A percentile compares a stretch with the other conserved stretches of the same genome.
These are phyloP conservation scores for Glaucomys volans DNA, from an alignment of 2,113 vertebrate species.

Conservation along the genomic window DNA sequence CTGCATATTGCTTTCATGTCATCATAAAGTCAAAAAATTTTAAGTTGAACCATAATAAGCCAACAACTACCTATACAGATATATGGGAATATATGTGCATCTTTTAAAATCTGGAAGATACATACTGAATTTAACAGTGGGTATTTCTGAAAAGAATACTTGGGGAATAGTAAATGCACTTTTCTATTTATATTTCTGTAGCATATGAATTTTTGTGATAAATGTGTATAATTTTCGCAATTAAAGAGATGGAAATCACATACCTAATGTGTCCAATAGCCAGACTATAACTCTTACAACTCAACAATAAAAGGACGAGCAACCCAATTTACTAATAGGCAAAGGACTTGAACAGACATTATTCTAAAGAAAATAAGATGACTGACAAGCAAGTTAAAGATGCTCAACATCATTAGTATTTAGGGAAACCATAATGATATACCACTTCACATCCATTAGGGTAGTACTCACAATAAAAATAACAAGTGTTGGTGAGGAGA, in stretches of 20 bases:
- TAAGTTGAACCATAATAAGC: not conserved
- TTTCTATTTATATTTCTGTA: slow-evolving; percentile 23
- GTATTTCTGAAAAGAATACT: slow-evolving; percentile 25
- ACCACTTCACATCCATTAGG: not conserved
- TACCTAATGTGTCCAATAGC: not conserved
- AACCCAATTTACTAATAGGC: not conserved
- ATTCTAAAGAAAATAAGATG: slow-evolving; percentile 22
- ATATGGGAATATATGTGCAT: not conserved
- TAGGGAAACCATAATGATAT: not conserved
- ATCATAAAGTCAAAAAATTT: not conserved
- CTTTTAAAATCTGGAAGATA: not conserved
- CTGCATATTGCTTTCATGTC: not conserved
- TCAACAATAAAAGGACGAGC: not conserved
- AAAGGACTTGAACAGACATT: not conserved
- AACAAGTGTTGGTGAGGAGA: not conserved
- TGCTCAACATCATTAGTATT: not conserved
- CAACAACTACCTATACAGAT: not conserved
- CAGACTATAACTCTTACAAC: not conserved
- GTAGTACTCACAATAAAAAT: not conserved
- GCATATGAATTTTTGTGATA: slow-evolving; percentile 16
- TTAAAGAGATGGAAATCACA: not conserved
- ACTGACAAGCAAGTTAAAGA: not conserved
- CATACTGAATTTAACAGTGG: not conserved
- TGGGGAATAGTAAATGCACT: not conserved
- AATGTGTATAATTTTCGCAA: not conserved